phyloP scores from a whole-genome alignment of 2,888 invertebrate genomes.

The Ectemnius lituratus region DNA sequence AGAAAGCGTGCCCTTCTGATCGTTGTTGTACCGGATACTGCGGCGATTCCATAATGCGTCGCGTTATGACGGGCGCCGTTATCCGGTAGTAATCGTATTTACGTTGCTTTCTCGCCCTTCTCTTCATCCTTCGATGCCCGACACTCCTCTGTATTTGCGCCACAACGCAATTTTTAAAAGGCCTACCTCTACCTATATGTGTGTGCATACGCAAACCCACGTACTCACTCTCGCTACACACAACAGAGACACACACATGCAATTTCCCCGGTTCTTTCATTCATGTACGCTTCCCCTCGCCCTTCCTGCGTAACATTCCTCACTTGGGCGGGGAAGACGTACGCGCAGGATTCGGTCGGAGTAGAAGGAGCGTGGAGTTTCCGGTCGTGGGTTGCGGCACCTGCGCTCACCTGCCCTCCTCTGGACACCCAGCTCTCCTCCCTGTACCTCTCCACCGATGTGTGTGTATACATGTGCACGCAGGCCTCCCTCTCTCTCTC shows the following conservation, averaged over 20 bases:
- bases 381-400: constrained; percentile 75
- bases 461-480: too few relatives aligned
- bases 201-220: too few relatives aligned
- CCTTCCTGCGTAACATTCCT: constrained; percentile 27
- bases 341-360: constrained; percentile 15
- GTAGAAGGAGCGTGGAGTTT: constrained; percentile 61
- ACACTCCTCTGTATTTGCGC: background rate
- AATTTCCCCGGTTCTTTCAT: constrained; percentile 6
- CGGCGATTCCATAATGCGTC: background rate
- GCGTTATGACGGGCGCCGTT: constrained; percentile 5
- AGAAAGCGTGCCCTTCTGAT: too few relatives aligned
- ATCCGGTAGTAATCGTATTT: constrained; percentile 8
- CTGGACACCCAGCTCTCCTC: constrained; percentile 28
- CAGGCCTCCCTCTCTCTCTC: too few relatives aligned
- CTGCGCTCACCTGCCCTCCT: constrained; percentile 68
- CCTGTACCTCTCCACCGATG: background rate
- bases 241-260: background rate
- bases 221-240: too few relatives aligned
- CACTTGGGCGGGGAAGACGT: constrained; percentile 24
- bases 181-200: background rate
- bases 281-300: constrained; percentile 17
- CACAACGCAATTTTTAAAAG: background rate
- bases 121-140: background rate
- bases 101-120: background rate
- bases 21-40: too few relatives aligned